phyloP scores from a whole-genome alignment of 2,113 vertebrate species.

The Vulpes ferrilata region DNA sequence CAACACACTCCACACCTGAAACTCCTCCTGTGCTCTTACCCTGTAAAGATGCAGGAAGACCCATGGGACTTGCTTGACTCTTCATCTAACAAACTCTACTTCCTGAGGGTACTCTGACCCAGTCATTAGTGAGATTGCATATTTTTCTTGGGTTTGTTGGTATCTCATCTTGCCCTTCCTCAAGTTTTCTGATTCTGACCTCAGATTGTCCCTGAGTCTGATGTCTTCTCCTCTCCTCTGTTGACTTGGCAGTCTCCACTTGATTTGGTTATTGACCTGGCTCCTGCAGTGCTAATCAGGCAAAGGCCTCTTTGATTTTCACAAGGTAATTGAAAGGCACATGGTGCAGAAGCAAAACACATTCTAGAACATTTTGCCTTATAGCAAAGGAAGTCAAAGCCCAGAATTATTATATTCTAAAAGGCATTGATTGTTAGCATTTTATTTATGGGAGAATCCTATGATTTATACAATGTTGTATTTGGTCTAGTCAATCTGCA shows the following conservation, averaged over 20 bases:
- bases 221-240: neutral
- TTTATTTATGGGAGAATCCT: neutral
- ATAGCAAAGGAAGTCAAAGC: neutral
- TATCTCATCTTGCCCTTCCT: neutral
- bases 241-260: neutral
- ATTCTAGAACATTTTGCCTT: neutral
- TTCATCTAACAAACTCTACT: neutral
- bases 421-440: neutral
- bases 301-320: neutral
- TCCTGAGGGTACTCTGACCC: neutral
- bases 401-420: neutral
- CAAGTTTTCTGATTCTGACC: neutral
- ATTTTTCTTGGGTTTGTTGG: conserved; percentile 23
- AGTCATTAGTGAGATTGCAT: neutral
- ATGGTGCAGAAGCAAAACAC: neutral
- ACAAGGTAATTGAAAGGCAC: neutral
- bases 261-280: neutral
- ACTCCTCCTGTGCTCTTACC: neutral
- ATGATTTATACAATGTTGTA: neutral
- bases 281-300: neutral
- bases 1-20: neutral
- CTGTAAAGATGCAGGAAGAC: neutral
- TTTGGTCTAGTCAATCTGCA: neutral
- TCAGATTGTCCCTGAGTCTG: neutral
- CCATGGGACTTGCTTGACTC: neutral